These are phyloP conservation scores for Myotis davidii DNA, from an alignment of 2,113 vertebrate genomes.

Conservation along the genomic window DNA sequence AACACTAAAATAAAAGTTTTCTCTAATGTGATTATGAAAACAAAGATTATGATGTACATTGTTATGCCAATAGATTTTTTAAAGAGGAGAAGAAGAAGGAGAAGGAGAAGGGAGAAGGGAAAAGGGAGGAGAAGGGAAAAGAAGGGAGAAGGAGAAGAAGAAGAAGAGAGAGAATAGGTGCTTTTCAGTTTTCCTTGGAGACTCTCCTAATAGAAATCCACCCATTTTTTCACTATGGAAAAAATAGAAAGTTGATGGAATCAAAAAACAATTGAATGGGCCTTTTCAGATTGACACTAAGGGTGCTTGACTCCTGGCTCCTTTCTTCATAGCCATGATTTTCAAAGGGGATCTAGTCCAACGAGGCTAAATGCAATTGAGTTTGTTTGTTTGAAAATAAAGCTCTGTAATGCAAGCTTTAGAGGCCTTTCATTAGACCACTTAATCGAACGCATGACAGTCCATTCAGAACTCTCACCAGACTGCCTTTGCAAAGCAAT, in stretches of 20 bases:
- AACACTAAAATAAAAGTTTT: not conserved
- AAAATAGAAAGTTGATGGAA: not conserved
- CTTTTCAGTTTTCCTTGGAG: not conserved
- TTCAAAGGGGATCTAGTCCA: not conserved
- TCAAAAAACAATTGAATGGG: not conserved
- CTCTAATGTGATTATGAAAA: not conserved
- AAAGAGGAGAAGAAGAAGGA: not conserved
- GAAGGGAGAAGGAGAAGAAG: no score
- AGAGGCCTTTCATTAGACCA: not conserved
- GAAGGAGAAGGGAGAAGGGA: no score
- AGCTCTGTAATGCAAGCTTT: not conserved
- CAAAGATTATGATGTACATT: not conserved
- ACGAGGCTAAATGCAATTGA: not conserved
- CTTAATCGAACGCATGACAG: not conserved
- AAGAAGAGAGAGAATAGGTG: not conserved
- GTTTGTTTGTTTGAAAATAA: conserved; percentile 14
- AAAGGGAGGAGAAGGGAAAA: no score
- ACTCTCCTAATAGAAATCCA: not conserved
- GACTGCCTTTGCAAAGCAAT: not conserved
- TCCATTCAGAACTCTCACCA: conserved; percentile 18
- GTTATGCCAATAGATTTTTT: not conserved
- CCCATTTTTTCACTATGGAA: not conserved
- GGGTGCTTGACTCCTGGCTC: not conserved
- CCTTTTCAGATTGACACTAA: not conserved
- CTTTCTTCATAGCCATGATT: not conserved